These are phyloP conservation scores for Euwallacea fornicatus DNA, from an alignment of 1,140 invertebrate species.

Conservation along the genomic window DNA sequence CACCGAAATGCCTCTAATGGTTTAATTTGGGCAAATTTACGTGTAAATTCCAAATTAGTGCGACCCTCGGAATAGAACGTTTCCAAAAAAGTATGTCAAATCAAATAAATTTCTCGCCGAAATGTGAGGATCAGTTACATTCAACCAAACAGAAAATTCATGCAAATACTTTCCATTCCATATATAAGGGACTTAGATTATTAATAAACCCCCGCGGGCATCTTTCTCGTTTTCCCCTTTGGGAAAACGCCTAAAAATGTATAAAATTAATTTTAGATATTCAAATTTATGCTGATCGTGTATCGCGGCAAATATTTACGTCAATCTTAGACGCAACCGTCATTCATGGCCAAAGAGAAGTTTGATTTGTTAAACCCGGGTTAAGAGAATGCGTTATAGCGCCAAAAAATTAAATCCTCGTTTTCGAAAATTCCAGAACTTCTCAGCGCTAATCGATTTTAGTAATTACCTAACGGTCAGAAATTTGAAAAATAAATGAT, in stretches of 20 bases:
- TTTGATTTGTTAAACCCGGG: neutral
- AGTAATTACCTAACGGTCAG: no score
- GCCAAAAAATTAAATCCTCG: no score
- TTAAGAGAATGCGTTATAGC: no score
- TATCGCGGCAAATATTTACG: neutral
- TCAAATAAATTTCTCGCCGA: no score
- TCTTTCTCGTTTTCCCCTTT: neutral
- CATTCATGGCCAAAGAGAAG: neutral
- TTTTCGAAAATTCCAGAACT: no score
- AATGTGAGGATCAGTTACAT: neutral
- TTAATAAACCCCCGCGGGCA: neutral
- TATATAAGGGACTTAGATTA: neutral
- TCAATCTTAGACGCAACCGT: neutral
- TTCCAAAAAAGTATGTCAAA: no score
- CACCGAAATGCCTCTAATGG: conserved; percentile 27
- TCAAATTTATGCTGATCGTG: neutral
- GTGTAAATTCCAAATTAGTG: conserved; percentile 27
- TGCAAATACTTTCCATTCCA: neutral
- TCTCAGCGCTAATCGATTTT: no score
- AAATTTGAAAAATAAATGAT: no score
- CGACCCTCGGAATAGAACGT: neutral
- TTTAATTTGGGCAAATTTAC: conserved; percentile 31
- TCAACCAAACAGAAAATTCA: neutral
- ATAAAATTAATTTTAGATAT: conserved; percentile 1
- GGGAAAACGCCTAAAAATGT: neutral